phyloP scores from a whole-genome alignment of 2,888 invertebrate genomes.

The Seira ritae region DNA sequence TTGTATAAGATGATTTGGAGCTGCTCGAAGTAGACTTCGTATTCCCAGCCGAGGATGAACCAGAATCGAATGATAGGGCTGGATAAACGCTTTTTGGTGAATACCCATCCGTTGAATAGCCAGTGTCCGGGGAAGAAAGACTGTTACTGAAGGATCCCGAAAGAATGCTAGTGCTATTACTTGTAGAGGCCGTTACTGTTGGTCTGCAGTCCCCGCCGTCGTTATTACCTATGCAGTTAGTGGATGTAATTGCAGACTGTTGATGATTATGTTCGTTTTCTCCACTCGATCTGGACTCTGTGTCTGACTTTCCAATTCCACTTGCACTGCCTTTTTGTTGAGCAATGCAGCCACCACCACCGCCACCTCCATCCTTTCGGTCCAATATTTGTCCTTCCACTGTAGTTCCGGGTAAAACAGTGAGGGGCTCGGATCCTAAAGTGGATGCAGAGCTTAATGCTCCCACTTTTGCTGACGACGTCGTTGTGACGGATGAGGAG shows the following conservation, averaged over 20 bases:
- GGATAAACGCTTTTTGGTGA: conserved; percentile 73
- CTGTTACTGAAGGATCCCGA: conserved; percentile 71
- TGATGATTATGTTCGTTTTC: conserved; percentile 40
- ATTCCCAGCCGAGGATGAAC: conserved; percentile 53
- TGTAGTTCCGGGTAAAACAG: conserved; percentile 25
- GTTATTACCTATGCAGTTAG: conserved; percentile 5
- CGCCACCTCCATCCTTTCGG: conserved; percentile 33
- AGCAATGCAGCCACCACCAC: background rate
- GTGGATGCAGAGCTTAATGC: conserved; percentile 20
- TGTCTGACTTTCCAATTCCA: conserved; percentile 14
- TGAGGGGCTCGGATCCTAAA: conserved; percentile 44
- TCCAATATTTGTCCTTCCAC: conserved; percentile 17
- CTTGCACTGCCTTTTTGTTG: conserved; percentile 41
- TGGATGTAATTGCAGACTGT: conserved; percentile 32
- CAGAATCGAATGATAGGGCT: conserved; percentile 70
- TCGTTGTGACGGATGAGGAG: conserved; percentile 14
- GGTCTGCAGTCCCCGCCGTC: conserved; percentile 23
- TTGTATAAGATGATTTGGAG: conserved; percentile 72
- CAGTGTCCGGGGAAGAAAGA: conserved; percentile 73
- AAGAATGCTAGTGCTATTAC: conserved; percentile 68
- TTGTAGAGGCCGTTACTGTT: conserved; percentile 52
- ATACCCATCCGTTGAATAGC: conserved; percentile 73
- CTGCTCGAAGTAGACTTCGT: conserved; percentile 41
- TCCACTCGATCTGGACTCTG: too few species aligned
- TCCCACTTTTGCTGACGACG: conserved; percentile 25